Percentiles rank a stretch among this genome's conserved stretches.
phyloP scores from a whole-genome alignment of 2,888 invertebrate genomes.

The Augiades crinisus region DNA sequence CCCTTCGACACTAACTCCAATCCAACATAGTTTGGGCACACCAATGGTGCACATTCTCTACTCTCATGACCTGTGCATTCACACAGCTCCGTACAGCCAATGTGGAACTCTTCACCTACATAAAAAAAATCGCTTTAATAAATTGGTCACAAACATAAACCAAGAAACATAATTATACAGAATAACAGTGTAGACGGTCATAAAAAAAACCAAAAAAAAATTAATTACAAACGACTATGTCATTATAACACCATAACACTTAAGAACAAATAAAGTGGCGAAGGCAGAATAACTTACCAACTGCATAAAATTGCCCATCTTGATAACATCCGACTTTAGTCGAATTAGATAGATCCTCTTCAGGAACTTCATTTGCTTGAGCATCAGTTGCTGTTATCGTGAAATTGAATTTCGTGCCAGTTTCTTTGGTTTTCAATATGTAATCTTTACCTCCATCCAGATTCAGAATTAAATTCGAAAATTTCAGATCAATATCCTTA shows the following conservation, averaged over 20 bases:
- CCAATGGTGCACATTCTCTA: conserved; percentile 88
- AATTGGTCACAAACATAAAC: too few relatives aligned
- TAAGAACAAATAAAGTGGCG: background rate
- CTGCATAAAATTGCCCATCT: conserved; percentile 59
- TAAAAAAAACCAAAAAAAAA: background rate
- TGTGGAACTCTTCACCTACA: conserved; percentile 88
- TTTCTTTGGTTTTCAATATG: conserved; percentile 70
- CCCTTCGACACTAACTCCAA: conserved; percentile 92
- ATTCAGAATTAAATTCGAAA: conserved; percentile 64
- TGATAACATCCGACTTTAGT: conserved; percentile 60
- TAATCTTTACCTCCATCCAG: conserved; percentile 70
- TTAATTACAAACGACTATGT: background rate
- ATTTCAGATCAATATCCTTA: conserved; percentile 60
- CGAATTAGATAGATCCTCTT: conserved; percentile 42
- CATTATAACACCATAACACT: too few relatives aligned
- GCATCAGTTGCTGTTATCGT: conserved; percentile 58
- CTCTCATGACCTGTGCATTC: conserved; percentile 84
- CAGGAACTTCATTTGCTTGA: conserved; percentile 37
- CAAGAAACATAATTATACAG: too few relatives aligned
- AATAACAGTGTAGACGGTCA: too few relatives aligned
- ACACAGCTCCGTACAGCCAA: conserved; percentile 90
- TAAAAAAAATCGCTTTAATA: background rate
- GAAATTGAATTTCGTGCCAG: conserved; percentile 72
- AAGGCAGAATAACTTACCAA: conserved; percentile 53
- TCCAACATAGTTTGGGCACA: conserved; percentile 92